A percentile compares a stretch with the other conserved stretches of the same genome.
Conservation (phyloP, 2,113 vertebrate genomes). For the Crotalus tigris region DNA sequence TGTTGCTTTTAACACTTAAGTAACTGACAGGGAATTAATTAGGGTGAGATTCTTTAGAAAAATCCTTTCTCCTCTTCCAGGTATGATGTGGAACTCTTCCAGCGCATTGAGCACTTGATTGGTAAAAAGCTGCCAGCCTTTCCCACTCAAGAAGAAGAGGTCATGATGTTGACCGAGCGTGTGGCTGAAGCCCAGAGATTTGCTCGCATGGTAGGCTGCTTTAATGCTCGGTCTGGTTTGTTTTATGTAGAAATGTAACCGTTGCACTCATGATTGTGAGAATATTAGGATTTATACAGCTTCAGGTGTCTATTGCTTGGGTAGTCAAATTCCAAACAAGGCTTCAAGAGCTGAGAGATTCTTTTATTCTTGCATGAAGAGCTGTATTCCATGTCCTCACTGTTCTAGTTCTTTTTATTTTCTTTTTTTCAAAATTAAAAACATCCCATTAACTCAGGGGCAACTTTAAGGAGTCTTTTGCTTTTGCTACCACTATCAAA, state of each 20-base stretch:
- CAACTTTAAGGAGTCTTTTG: not conserved
- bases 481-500: not conserved
- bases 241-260: not conserved
- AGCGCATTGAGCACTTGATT: constrained; percentile 93
- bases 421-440: not conserved
- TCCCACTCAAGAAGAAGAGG: constrained; percentile 93
- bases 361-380: not conserved
- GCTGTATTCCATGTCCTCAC: not conserved
- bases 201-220: constrained; percentile 75
- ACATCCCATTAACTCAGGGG: not conserved
- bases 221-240: not conserved
- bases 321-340: not conserved
- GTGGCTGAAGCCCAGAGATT: constrained; percentile 93
- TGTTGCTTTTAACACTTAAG: not conserved
- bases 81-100: constrained; percentile 97
- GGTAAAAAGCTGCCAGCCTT: constrained; percentile 96
- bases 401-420: not conserved
- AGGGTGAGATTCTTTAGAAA: not conserved
- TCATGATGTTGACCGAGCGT: constrained; percentile 95
- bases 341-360: not conserved
- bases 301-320: not conserved
- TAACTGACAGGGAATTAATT: not conserved
- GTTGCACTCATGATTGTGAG: not conserved
- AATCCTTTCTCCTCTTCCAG: constrained; percentile 57
- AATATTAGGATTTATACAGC: not conserved